Percentiles rank a stretch among this genome's conserved stretches.
phyloP scores from a whole-genome alignment of 2,113 vertebrate genomes.

The Typhlomys cinereus region DNA sequence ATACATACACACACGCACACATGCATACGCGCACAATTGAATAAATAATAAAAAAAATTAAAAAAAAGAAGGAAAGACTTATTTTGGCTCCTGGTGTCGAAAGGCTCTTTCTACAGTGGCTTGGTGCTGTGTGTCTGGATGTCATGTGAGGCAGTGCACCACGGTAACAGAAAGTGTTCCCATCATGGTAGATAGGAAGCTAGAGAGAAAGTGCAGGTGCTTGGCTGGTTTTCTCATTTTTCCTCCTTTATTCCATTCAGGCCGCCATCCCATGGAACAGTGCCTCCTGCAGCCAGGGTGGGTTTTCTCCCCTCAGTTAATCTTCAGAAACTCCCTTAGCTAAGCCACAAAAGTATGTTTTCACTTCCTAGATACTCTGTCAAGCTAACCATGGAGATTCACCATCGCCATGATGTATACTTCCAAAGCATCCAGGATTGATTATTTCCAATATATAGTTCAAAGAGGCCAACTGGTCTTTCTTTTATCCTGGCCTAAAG shows the following conservation, averaged over 20 bases:
- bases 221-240: neutral
- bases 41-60: no score
- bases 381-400: neutral
- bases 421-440: neutral
- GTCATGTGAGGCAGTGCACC: neutral
- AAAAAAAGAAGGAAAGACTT: neutral
- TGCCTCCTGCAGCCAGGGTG: neutral
- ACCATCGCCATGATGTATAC: neutral
- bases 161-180: fast-evolving
- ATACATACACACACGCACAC: no score
- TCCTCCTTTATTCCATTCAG: neutral
- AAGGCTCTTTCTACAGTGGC: neutral
- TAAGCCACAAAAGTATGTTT: neutral
- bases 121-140: neutral
- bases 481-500: fast-evolving
- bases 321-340: neutral
- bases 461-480: neutral
- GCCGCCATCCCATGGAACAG: no score
- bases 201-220: neutral
- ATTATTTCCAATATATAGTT: neutral
- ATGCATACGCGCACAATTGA: no score
- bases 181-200: neutral
- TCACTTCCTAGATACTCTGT: neutral
- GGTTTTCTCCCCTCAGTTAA: neutral
- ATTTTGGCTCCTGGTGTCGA: neutral